Conservation (phyloP, 1,140 invertebrate species). For the Drosophila grimshawi region DNA sequence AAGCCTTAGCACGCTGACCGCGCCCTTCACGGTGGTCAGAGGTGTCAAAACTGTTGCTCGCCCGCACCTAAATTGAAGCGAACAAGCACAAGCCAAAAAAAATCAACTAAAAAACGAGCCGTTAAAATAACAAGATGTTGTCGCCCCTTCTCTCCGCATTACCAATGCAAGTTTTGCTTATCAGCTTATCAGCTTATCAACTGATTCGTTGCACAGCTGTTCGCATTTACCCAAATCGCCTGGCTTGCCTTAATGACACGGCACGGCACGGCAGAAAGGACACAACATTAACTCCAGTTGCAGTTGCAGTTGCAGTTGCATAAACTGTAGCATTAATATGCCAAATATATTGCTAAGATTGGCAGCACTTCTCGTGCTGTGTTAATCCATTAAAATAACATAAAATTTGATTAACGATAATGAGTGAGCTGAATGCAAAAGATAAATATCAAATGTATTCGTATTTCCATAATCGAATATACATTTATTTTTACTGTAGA, state of each 20-base stretch:
- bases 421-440: too few species aligned
- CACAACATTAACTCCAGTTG: too few species aligned
- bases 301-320: too few species aligned
- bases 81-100: background rate
- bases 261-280: too few species aligned
- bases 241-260: background rate
- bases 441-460: too few species aligned
- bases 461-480: too few species aligned
- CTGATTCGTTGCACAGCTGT: constrained; percentile 19
- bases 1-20: constrained; percentile 1
- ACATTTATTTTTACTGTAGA: too few species aligned
- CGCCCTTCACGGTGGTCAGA: constrained; percentile 41
- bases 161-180: constrained; percentile 13
- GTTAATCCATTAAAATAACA: too few species aligned
- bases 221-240: constrained; percentile 30
- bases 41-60: constrained; percentile 38
- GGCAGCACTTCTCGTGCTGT: too few species aligned
- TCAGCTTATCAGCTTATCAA: constrained; percentile 44
- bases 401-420: too few species aligned
- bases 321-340: too few species aligned
- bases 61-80: constrained; percentile 40
- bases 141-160: background rate
- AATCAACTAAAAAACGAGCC: background rate
- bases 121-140: constrained; percentile 46
- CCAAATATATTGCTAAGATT: too few species aligned